A percentile compares a stretch with the other conserved stretches of the same genome.
These are phyloP conservation scores for Cyphomyrus plagiostoma DNA, from an alignment of 2,113 vertebrate species.

Conservation along the genomic window DNA sequence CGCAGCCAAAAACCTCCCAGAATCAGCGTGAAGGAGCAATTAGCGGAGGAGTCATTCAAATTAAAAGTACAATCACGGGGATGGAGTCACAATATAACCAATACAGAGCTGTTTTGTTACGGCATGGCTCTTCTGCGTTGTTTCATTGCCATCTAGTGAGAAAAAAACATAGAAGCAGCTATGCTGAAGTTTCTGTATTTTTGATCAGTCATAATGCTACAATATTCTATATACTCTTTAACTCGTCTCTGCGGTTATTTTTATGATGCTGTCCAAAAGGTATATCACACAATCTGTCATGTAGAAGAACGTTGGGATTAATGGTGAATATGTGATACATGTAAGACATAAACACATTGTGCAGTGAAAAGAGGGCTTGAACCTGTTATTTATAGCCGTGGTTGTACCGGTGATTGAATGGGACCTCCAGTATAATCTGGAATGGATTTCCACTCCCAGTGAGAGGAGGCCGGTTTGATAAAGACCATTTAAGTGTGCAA, in stretches of 20 bases:
- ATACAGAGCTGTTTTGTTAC: background rate
- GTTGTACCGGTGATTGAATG: background rate
- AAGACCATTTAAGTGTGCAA: background rate
- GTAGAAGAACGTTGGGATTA: background rate
- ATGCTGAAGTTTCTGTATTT: background rate
- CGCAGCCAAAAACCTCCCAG: background rate
- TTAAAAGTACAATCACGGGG: background rate
- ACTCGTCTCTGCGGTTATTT: background rate
- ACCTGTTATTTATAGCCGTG: background rate
- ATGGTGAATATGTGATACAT: background rate
- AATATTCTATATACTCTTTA: background rate
- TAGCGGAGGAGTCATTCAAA: background rate
- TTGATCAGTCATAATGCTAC: background rate
- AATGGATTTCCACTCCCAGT: background rate
- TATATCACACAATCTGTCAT: background rate
- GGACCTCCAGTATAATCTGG: background rate
- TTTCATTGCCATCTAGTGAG: slow-evolving; percentile 9
- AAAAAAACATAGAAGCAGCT: background rate
- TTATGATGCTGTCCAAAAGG: background rate
- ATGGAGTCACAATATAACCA: background rate
- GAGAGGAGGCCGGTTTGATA: background rate
- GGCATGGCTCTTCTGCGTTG: background rate
- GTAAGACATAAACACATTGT: background rate
- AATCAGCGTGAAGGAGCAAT: background rate
- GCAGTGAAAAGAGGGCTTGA: background rate